Evolutionary conservation across 1,140 invertebrate species (phyloP).

Genomic region (Drosophila busckii): DNA sequence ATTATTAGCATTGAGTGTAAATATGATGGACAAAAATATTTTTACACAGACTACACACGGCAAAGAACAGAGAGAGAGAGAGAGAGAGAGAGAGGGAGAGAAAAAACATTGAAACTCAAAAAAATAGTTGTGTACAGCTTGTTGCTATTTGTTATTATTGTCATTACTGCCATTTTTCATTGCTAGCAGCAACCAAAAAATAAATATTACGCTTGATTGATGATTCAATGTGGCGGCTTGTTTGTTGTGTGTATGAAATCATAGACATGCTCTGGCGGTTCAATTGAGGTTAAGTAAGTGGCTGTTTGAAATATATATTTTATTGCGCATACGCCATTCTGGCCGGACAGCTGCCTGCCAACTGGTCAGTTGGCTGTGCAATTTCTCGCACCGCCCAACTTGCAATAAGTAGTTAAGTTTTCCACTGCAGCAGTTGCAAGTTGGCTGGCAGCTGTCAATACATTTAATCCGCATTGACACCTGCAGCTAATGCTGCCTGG

Average conservation of each 20-base stretch:
- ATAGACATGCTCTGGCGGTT: background rate
- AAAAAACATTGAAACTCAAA: slow-evolving; percentile 42
- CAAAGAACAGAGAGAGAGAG: background rate
- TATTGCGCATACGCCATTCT: slow-evolving; percentile 33
- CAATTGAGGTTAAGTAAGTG: slow-evolving; percentile 24
- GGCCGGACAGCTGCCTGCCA: background rate
- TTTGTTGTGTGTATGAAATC: background rate
- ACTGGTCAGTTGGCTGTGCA: slow-evolving; percentile 1
- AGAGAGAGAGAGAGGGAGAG: slow-evolving; percentile 26
- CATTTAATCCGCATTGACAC: slow-evolving; percentile 50
- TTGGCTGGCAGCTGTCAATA: slow-evolving; percentile 31
- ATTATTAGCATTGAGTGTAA: too few relatives aligned
- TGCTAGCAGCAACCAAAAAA: too few relatives aligned
- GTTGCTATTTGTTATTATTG: too few relatives aligned
- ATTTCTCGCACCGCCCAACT: too few relatives aligned
- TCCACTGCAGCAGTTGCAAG: background rate
- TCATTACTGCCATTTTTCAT: too few relatives aligned
- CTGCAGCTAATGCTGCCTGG: slow-evolving; percentile 30
- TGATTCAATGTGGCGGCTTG: background rate
- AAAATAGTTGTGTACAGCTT: slow-evolving; percentile 43
- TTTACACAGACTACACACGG: background rate
- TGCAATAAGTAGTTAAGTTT: background rate
- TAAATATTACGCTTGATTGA: slow-evolving; percentile 10
- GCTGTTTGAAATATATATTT: slow-evolving; percentile 14
- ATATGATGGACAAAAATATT: too few relatives aligned